A percentile compares a stretch with the other conserved stretches of the same genome.
phyloP scores from a whole-genome alignment of 1,140 invertebrate genomes.

The Heliconius melpomene region DNA sequence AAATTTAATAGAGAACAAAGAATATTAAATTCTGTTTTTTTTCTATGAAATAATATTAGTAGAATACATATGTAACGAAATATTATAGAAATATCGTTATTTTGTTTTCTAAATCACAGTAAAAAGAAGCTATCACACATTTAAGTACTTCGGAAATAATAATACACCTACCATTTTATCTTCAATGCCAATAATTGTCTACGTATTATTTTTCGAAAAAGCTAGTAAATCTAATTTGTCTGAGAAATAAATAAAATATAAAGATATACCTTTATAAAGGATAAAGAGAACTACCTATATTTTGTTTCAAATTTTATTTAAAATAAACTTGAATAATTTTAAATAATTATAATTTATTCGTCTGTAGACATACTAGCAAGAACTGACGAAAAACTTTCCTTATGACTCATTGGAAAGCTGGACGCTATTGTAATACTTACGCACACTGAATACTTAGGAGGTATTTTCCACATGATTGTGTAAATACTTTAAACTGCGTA shows the following conservation, averaged over 20 bases:
- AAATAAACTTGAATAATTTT: neutral
- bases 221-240: neutral
- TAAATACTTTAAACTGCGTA: slow-evolving; percentile 8
- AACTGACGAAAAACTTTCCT: slow-evolving; percentile 9
- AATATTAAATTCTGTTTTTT: neutral
- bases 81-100: too few relatives aligned
- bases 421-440: neutral
- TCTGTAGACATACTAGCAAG: neutral
- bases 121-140: too few relatives aligned
- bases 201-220: neutral
- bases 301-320: too few relatives aligned
- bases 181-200: neutral
- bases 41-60: neutral
- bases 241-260: neutral
- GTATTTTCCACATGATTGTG: neutral
- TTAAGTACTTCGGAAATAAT: too few relatives aligned
- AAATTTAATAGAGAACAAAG: slow-evolving; percentile 15
- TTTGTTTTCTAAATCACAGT: too few relatives aligned
- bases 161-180: neutral
- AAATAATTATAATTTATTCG: neutral
- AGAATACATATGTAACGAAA: neutral
- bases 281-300: too few relatives aligned
- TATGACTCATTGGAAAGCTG: slow-evolving; percentile 30
- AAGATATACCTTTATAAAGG: neutral
- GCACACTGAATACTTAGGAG: neutral